A percentile compares a stretch with the other conserved stretches of the same genome.
Conservation (phyloP, 2,113 vertebrate species). For the Reinhardtius hippoglossoides region DNA sequence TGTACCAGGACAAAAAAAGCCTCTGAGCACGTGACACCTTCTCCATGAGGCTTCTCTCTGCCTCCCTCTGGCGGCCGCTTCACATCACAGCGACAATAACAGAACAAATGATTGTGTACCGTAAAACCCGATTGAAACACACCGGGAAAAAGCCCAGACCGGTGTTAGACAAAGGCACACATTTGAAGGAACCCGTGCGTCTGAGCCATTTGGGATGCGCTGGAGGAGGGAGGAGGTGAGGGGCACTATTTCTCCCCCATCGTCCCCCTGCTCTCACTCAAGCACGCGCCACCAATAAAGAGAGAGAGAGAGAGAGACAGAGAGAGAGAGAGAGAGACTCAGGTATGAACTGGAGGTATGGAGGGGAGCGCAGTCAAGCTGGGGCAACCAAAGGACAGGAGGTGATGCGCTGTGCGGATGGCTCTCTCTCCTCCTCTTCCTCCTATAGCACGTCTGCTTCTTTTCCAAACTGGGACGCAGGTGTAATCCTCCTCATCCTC, state of each 20-base stretch:
- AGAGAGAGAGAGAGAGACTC: conserved; percentile 47
- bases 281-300: conserved; percentile 15
- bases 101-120: not conserved
- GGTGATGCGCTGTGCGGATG: conserved; percentile 32
- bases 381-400: conserved; percentile 27
- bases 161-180: not conserved
- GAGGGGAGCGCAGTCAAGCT: conserved; percentile 24
- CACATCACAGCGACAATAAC: not conserved
- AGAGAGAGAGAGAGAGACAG: not conserved
- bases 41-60: conserved; percentile 14
- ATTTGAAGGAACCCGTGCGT: not conserved
- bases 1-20: not conserved
- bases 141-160: not conserved
- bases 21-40: not conserved
- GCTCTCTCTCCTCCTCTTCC: conserved; percentile 13
- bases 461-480: conserved; percentile 42
- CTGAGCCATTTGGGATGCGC: not conserved
- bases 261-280: not conserved
- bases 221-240: not conserved
- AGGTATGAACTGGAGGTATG: conserved; percentile 61
- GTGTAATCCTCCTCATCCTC: conserved; percentile 37
- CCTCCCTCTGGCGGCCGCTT: conserved; percentile 54
- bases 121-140: not conserved
- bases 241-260: not conserved
- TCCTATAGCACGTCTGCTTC: conserved; percentile 17